Evolutionary conservation across 2,888 invertebrate genomes (phyloP).

Genomic region (Melieria crassipennis): DNA sequence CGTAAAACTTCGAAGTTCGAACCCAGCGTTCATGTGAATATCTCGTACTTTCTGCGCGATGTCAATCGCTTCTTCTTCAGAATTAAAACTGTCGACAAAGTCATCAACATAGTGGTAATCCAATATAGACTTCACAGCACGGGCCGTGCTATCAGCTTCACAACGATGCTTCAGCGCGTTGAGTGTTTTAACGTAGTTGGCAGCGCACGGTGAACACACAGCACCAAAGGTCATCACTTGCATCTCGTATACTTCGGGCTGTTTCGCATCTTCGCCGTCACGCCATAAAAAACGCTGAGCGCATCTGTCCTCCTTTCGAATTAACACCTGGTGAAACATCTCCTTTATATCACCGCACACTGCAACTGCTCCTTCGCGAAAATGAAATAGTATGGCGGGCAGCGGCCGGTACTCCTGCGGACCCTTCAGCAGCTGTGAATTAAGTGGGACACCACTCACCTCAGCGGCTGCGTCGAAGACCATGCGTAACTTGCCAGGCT

Average conservation of each 20-base stretch:
- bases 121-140: conserved; percentile 30
- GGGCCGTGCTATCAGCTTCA: conserved; percentile 14
- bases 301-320: conserved; percentile 38
- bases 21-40: conserved; percentile 32
- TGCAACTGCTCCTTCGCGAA: conserved; percentile 53
- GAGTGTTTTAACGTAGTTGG: conserved; percentile 12
- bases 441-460: conserved; percentile 42
- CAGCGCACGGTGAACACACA: conserved; percentile 35
- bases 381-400: conserved; percentile 55
- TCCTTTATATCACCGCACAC: conserved; percentile 51
- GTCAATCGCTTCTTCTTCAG: conserved; percentile 28
- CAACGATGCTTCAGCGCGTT: conserved; percentile 11
- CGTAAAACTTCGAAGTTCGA: conserved; percentile 29
- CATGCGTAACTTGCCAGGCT: conserved; percentile 48
- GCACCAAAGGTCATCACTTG: conserved; percentile 23
- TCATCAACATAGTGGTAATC: conserved; percentile 39
- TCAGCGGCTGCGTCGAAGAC: conserved; percentile 55
- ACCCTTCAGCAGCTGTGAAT: conserved; percentile 43
- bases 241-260: conserved; percentile 17
- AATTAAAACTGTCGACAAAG: conserved; percentile 34
- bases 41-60: conserved; percentile 22
- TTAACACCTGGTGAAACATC: conserved; percentile 51
- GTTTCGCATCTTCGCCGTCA: background rate
- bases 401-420: conserved; percentile 55
- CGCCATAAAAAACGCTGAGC: conserved; percentile 38